Evolutionary conservation across 2,888 invertebrate species (phyloP).

Genomic region (Cabera pusaria): DNA sequence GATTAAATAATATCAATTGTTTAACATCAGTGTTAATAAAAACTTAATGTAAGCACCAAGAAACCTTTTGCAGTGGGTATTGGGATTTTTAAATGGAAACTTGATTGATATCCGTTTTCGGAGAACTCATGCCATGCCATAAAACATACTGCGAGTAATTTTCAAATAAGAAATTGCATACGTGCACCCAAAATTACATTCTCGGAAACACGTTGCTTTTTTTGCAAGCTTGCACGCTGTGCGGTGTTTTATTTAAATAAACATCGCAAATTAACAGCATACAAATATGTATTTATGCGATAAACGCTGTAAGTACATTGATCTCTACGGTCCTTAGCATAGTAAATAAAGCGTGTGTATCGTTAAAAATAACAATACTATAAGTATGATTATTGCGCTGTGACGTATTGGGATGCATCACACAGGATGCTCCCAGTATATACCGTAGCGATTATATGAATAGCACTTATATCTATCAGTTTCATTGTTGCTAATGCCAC

Average conservation of each 20-base stretch:
- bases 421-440: slow-evolving; percentile 19
- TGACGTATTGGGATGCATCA: background rate
- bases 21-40: too few relatives aligned
- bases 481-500: slow-evolving; percentile 3
- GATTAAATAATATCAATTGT: too few relatives aligned
- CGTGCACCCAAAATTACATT: slow-evolving; percentile 32
- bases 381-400: too few relatives aligned
- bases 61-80: too few relatives aligned
- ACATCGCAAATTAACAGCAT: slow-evolving; percentile 1
- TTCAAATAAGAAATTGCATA: slow-evolving; percentile 27
- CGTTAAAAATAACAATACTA: slow-evolving; percentile 9
- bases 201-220: slow-evolving; percentile 32
- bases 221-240: slow-evolving; percentile 28
- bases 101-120: slow-evolving; percentile 25
- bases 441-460: slow-evolving; percentile 7
- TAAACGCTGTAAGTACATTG: slow-evolving; percentile 13
- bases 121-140: slow-evolving; percentile 12
- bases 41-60: too few relatives aligned
- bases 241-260: slow-evolving; percentile 21
- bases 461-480: slow-evolving; percentile 5
- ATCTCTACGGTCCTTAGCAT: slow-evolving; percentile 1
- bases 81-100: slow-evolving; percentile 5
- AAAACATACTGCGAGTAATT: slow-evolving; percentile 23
- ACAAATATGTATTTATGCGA: background rate
- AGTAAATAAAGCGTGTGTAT: slow-evolving; percentile 13